phyloP scores from a whole-genome alignment of 2,797 vertebrate species.

The Otolemur crassicaudatus region DNA sequence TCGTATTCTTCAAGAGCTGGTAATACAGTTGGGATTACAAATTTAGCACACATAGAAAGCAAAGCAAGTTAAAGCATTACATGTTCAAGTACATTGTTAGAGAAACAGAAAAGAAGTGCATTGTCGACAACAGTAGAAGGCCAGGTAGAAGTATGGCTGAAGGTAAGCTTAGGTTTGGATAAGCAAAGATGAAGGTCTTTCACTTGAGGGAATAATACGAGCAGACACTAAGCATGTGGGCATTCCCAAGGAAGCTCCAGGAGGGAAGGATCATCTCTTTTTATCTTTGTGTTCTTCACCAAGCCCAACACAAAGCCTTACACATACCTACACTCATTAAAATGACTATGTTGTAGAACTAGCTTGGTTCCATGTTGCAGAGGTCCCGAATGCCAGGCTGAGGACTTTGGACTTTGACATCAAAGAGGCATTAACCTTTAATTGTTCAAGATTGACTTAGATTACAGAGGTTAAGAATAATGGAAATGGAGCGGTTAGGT shows the following conservation, averaged over 20 bases:
- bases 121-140: background rate
- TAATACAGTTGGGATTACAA: background rate
- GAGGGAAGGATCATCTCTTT: background rate
- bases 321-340: background rate
- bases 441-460: background rate
- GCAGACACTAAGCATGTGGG: background rate
- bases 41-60: background rate
- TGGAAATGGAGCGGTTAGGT: background rate
- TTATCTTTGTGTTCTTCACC: background rate
- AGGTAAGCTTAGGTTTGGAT: background rate
- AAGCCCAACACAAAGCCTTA: background rate
- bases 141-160: background rate
- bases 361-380: background rate
- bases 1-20: background rate
- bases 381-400: background rate
- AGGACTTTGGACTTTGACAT: conserved; percentile 24
- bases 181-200: background rate
- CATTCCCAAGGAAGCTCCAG: background rate
- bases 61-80: background rate
- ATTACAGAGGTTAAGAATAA: background rate
- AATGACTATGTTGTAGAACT: background rate
- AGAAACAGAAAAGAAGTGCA: background rate
- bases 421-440: background rate
- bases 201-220: background rate
- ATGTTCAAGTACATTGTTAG: background rate